phyloP scores from a whole-genome alignment of 2,888 invertebrate genomes.

The Lampropteryx suffumata region DNA sequence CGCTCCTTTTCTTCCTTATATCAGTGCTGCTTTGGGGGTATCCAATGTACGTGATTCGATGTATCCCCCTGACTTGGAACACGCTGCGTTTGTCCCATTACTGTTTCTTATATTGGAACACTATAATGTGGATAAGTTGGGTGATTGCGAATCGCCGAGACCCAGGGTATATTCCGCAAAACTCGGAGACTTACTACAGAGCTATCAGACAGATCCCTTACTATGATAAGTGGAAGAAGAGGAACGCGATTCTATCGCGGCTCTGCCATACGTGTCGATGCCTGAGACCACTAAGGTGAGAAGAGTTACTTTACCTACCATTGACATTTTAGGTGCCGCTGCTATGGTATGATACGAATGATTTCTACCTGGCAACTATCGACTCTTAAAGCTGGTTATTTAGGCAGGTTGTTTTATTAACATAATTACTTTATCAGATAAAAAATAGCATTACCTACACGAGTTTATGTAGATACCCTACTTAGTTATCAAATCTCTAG shows the following conservation, averaged over 20 bases:
- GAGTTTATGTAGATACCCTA: too few relatives aligned
- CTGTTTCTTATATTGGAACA: conserved; percentile 95
- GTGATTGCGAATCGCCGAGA: conserved; percentile 93
- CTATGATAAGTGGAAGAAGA: conserved; percentile 95
- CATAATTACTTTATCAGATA: too few relatives aligned
- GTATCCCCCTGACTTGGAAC: conserved; percentile 95
- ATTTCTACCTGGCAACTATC: too few relatives aligned
- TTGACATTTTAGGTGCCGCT: too few relatives aligned
- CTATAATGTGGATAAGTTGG: conserved; percentile 97
- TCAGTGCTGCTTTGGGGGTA: conserved; percentile 96
- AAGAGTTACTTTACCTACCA: not conserved
- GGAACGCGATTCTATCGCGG: conserved; percentile 90
- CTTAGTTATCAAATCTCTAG: not conserved
- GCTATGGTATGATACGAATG: too few relatives aligned
- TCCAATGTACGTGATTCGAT: conserved; percentile 95
- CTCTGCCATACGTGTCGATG: conserved; percentile 96
- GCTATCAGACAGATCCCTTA: conserved; percentile 96
- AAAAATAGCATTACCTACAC: too few relatives aligned
- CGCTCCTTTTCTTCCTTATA: conserved; percentile 91
- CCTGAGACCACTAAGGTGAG: conserved; percentile 88
- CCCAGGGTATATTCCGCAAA: conserved; percentile 94
- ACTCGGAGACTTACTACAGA: conserved; percentile 94
- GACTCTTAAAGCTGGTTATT: too few relatives aligned
- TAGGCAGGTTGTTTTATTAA: too few relatives aligned
- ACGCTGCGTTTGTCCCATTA: conserved; percentile 93